Percentiles rank a stretch among this genome's conserved stretches.
Conservation (phyloP, 2,888 invertebrate genomes). For the Listrodromus nycthemerus region DNA sequence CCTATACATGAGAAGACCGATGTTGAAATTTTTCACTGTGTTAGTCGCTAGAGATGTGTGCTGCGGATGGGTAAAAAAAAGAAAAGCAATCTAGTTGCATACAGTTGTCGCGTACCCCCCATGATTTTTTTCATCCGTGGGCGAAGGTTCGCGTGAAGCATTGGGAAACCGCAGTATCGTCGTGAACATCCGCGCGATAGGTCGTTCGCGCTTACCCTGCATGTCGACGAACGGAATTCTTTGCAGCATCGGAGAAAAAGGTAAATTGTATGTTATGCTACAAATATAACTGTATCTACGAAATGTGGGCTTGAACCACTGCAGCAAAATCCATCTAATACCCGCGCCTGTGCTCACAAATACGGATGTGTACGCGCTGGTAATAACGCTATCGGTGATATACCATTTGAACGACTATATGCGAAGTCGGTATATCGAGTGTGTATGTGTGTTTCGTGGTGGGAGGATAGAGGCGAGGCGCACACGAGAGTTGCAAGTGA, state of each 20-base stretch:
- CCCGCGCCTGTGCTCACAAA: slow-evolving; percentile 25
- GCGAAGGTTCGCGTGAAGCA: slow-evolving; percentile 13
- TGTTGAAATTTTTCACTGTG: not conserved
- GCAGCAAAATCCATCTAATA: slow-evolving; percentile 22
- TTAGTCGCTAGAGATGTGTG: not conserved
- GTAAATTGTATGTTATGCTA: slow-evolving; percentile 16
- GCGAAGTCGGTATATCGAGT: not conserved
- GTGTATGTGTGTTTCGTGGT: slow-evolving; percentile 45
- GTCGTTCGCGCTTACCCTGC: slow-evolving; percentile 32
- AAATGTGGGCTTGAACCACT: slow-evolving; percentile 30
- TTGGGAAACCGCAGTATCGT: slow-evolving; percentile 44
- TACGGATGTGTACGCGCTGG: not conserved
- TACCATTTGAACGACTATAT: not conserved
- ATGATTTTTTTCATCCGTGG: slow-evolving; percentile 7
- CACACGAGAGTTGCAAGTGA: slow-evolving; percentile 41
- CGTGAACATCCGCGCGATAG: slow-evolving; percentile 31
- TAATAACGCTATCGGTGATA: not conserved
- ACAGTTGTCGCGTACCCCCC: slow-evolving; percentile 12
- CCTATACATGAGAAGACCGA: not conserved
- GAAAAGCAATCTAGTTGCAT: slow-evolving; percentile 27
- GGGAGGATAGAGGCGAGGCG: slow-evolving; percentile 57
- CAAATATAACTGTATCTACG: slow-evolving; percentile 2
- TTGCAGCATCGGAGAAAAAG: slow-evolving; percentile 11
- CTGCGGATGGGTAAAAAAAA: not conserved
- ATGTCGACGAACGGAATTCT: slow-evolving; percentile 25